Evolutionary conservation across 2,113 vertebrate genomes (phyloP).

Genomic region (Dasypus novemcinctus): DNA sequence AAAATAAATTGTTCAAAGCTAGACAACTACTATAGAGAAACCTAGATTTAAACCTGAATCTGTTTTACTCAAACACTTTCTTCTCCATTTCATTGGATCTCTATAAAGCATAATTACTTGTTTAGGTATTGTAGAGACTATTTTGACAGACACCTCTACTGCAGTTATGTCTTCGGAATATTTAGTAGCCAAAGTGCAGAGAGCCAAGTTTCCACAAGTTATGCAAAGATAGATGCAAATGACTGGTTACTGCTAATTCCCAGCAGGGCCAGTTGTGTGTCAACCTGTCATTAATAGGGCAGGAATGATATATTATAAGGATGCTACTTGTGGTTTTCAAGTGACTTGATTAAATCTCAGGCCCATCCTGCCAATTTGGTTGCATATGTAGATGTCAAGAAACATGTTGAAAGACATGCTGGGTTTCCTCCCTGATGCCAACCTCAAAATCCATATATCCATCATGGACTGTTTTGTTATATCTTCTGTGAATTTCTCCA

Average conservation of each 20-base stretch:
- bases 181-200: background rate
- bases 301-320: background rate
- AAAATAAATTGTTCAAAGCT: background rate
- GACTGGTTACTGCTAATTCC: background rate
- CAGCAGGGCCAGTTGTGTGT: background rate
- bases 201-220: background rate
- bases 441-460: background rate
- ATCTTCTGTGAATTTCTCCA: conserved; percentile 3
- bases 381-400: background rate
- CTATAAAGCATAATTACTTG: background rate
- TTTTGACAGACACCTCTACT: background rate
- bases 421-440: background rate
- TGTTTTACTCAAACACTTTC: background rate
- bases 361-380: background rate
- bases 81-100: background rate
- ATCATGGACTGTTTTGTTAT: background rate
- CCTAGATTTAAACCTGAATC: background rate
- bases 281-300: background rate
- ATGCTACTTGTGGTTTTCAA: background rate
- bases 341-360: background rate
- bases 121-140: background rate
- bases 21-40: background rate
- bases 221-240: background rate
- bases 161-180: background rate
- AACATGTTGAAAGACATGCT: background rate